Evolutionary conservation across 2,113 vertebrate species (phyloP).

Genomic region (Chascanopsetta lugubris): DNA sequence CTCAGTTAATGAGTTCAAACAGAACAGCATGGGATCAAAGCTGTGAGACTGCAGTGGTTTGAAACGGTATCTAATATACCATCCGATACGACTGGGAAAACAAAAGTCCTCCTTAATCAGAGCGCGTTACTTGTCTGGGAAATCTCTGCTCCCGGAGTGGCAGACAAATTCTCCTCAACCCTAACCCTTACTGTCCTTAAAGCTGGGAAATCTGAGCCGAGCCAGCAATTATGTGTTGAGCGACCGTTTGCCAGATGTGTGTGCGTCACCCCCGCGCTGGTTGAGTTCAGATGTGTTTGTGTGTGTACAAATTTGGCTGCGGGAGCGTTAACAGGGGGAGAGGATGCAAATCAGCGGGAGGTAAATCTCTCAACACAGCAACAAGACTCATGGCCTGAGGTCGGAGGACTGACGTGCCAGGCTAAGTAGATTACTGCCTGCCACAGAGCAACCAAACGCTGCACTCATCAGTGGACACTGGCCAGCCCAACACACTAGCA

Average conservation of each 20-base stretch:
- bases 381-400: conserved; percentile 55
- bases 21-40: neutral
- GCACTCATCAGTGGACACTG: conserved; percentile 29
- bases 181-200: conserved; percentile 29
- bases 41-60: neutral
- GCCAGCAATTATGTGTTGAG: conserved; percentile 29
- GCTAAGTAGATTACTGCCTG: conserved; percentile 74
- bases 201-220: conserved; percentile 25
- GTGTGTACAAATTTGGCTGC: conserved; percentile 22
- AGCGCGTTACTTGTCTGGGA: conserved; percentile 52
- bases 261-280: conserved; percentile 6
- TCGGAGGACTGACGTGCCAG: conserved; percentile 69
- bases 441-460: conserved; percentile 40
- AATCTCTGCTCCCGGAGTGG: conserved; percentile 44
- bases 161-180: conserved; percentile 62
- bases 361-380: conserved; percentile 51
- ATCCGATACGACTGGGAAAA: conserved; percentile 20
- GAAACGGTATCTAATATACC: conserved; percentile 23
- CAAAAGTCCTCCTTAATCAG: conserved; percentile 45
- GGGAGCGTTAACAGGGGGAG: conserved; percentile 28
- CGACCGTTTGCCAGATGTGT: conserved; percentile 45
- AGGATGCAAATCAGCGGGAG: conserved; percentile 47
- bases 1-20: conserved; percentile 20
- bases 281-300: conserved; percentile 8
- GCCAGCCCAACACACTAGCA: conserved; percentile 34